These are phyloP conservation scores for Heliocidaris erythrogramma DNA, from an alignment of 35 echinoderm and acorn worm genomes.

Conservation along the genomic window DNA sequence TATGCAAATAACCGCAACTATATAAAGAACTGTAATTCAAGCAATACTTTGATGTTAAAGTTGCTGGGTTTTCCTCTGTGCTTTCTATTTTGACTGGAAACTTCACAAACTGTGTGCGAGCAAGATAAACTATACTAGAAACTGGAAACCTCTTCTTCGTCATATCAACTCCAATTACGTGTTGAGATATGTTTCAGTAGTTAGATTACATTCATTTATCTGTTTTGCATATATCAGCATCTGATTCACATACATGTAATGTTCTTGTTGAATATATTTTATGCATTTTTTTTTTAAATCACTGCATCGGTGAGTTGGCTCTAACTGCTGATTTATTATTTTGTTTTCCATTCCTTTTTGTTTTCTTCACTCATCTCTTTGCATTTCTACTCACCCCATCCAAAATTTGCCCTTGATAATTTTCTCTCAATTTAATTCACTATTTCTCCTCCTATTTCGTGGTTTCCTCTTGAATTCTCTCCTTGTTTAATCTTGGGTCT, in stretches of 20 bases:
- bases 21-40: not conserved
- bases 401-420: not conserved
- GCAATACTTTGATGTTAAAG: not conserved
- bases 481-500: not conserved
- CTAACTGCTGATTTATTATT: constrained; percentile 26
- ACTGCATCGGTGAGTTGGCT: constrained; percentile 9
- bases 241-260: not conserved
- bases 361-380: not conserved
- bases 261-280: not conserved
- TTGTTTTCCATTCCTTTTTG: constrained; percentile 24
- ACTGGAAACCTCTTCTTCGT: not conserved
- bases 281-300: not conserved
- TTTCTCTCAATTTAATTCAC: constrained; percentile 2
- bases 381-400: not conserved
- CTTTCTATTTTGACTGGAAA: not conserved
- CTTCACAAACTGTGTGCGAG: not conserved
- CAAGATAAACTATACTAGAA: not conserved
- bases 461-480: not conserved
- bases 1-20: not conserved
- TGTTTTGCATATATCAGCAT: constrained; percentile 11
- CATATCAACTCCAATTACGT: not conserved
- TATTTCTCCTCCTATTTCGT: not conserved
- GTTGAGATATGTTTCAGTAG: not conserved
- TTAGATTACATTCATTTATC: constrained; percentile 17
- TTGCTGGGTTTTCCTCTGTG: not conserved